phyloP scores from a whole-genome alignment of 2,888 invertebrate species.

The Aspidapion aeneum region DNA sequence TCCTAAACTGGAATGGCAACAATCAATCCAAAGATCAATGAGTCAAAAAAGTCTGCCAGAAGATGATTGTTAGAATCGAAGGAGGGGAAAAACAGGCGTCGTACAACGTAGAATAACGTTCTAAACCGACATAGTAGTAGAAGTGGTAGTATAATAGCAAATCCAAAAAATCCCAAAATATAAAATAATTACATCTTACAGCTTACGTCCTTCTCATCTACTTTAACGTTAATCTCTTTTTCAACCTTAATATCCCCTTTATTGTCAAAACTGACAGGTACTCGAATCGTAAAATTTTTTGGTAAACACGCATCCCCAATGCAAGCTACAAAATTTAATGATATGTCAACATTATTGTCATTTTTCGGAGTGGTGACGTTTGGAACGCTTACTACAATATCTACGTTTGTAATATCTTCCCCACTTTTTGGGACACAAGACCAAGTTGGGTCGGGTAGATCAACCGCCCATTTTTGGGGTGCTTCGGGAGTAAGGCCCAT shows the following conservation, averaged over 20 bases:
- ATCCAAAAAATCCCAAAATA: too few species aligned
- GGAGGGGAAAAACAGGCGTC: too few species aligned
- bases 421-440: slow-evolving; percentile 42
- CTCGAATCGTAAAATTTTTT: slow-evolving; percentile 40
- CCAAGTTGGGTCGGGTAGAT: slow-evolving; percentile 40
- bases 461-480: slow-evolving; percentile 54
- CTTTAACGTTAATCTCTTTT: slow-evolving; percentile 18
- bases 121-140: too few species aligned
- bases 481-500: slow-evolving; percentile 54
- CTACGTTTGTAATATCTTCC: slow-evolving; percentile 34
- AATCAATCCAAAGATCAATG: too few species aligned
- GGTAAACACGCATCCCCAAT: slow-evolving; percentile 41
- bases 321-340: slow-evolving; percentile 43
- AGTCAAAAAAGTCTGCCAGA: too few species aligned
- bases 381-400: slow-evolving; percentile 40
- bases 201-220: slow-evolving; percentile 6
- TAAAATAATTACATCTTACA: background rate
- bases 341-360: slow-evolving; percentile 33
- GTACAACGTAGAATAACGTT: too few species aligned
- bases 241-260: slow-evolving; percentile 18
- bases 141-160: too few species aligned
- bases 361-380: slow-evolving; percentile 14
- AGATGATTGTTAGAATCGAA: too few species aligned
- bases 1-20: too few species aligned
- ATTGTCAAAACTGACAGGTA: slow-evolving; percentile 30